A percentile compares a stretch with the other conserved stretches of the same genome.
These are phyloP conservation scores for Cacoxenus indagator DNA, from an alignment of 2,888 invertebrate species.

Conservation along the genomic window DNA sequence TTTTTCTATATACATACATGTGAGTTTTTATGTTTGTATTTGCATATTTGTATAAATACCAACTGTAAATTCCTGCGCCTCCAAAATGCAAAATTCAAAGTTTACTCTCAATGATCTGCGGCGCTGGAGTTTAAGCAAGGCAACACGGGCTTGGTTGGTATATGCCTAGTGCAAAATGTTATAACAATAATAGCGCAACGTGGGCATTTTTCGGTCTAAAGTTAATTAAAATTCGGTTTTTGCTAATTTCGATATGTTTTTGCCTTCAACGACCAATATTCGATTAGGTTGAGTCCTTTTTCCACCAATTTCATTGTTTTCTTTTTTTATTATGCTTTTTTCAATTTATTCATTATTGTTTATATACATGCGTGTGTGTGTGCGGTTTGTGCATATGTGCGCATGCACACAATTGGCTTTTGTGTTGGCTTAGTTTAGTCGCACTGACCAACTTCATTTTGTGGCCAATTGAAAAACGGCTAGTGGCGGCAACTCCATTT, in stretches of 20 bases:
- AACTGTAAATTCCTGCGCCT: constrained; percentile 43
- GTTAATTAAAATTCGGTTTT: constrained; percentile 9
- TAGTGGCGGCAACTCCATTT: not conserved
- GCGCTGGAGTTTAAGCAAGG: no score
- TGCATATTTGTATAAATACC: constrained; percentile 31
- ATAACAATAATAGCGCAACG: not conserved
- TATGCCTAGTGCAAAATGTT: not conserved
- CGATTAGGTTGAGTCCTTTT: not conserved
- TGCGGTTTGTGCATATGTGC: not conserved
- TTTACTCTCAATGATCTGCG: no score
- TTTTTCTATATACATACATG: not conserved
- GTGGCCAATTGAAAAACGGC: not conserved
- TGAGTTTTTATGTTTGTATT: constrained; percentile 34
- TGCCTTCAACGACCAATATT: not conserved
- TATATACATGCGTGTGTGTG: not conserved
- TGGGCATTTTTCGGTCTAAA: constrained; percentile 3
- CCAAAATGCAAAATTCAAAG: no score
- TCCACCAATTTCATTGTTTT: not conserved
- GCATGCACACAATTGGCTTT: not conserved
- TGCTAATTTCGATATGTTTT: not conserved
- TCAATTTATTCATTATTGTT: not conserved
- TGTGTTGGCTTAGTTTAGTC: not conserved
- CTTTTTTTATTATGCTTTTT: not conserved
- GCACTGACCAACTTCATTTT: not conserved
- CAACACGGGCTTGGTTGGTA: no score